phyloP scores from a whole-genome alignment of 2,888 invertebrate species.

The Elegia similella region DNA sequence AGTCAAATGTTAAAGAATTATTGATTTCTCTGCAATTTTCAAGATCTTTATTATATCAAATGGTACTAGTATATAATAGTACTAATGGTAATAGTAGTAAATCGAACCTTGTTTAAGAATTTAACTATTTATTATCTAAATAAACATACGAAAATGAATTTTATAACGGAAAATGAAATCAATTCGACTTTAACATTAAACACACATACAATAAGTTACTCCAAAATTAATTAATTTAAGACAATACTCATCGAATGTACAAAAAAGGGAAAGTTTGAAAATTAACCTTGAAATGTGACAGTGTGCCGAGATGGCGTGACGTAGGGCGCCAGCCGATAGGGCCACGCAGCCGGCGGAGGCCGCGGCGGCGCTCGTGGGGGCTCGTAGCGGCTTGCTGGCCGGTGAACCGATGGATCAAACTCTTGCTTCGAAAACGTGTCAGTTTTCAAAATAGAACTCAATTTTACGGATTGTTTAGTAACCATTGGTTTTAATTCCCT shows the following conservation, averaged over 20 bases:
- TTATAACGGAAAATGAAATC: neutral
- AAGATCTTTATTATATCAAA: neutral
- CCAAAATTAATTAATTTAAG: conserved; percentile 62
- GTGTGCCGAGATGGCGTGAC: conserved; percentile 84
- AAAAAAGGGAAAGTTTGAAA: conserved; percentile 37
- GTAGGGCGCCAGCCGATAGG: conserved; percentile 64
- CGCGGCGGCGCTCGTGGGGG: conserved; percentile 83
- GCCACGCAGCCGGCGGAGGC: conserved; percentile 71
- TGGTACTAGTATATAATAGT: too few relatives aligned
- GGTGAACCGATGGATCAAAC: conserved; percentile 88
- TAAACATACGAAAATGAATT: too few relatives aligned
- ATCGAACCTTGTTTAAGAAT: too few relatives aligned
- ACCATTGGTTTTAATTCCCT: conserved; percentile 64
- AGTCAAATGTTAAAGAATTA: conserved; percentile 34
- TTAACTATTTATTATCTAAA: too few relatives aligned
- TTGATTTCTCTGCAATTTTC: conserved; percentile 29
- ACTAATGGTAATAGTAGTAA: too few relatives aligned
- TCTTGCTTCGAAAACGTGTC: conserved; percentile 84
- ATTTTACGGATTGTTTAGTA: conserved; percentile 64
- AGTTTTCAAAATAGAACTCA: conserved; percentile 72
- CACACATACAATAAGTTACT: conserved; percentile 51
- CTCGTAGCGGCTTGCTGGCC: conserved; percentile 89
- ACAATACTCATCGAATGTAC: conserved; percentile 24
- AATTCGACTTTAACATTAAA: conserved; percentile 34
- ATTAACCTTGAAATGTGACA: conserved; percentile 88